Evolutionary conservation across 2,797 vertebrate species (phyloP), one percentile per base, ranked within the genome.

Genomic region (Enteromius radiatus): DNA sequence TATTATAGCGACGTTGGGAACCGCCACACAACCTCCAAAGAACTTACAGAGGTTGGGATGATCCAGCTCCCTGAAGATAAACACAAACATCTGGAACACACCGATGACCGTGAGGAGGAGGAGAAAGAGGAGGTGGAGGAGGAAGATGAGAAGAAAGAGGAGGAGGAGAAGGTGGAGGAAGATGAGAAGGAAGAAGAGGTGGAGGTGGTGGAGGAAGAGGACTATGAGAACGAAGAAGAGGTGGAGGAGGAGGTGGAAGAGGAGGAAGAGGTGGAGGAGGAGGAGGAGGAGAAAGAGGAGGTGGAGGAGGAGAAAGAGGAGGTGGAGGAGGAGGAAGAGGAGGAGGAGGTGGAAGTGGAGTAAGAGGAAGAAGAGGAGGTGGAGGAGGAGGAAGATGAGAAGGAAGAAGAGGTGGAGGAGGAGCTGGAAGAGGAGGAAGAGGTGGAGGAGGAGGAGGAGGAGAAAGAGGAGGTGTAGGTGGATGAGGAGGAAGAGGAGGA

Each of bases 21-120:
- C 89, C 89, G 96, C 94, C 75, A 93, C 89, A 70, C 96, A 97
- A 0, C 96, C 96, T 1, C 96, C 95, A 10, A 94, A 92, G 56
- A 97, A 97, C 91, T 97, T 96, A 73, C 95, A 97, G 80, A 96
- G 92, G 91, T 96, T 97, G 5, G 93, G 94, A 82, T 97, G 96
- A 84, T 97, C 96, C 23, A 96, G 93, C 91, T 97, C 96, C 87
- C 95, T 95, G 68, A 89, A 86, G 38, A 64, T 5, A 61, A 63
- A 81, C 54, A 81, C n/a, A 36, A 19, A 21, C 11, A 43, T 26
- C 15, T 49, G 21, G 26, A 73, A 33, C 0, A 0, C 0, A 33
- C 9, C 4, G 54, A 49, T 23, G 28, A 81, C n/a, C 0, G 2
- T 23, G 21, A 81, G 45, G 45, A 47, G 15, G 45, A 54, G 2